Percentiles rank a stretch among this genome's conserved stretches.
These are phyloP conservation scores for Erythrocebus patas DNA, from an alignment of 2,113 vertebrate species.

Conservation along the genomic window DNA sequence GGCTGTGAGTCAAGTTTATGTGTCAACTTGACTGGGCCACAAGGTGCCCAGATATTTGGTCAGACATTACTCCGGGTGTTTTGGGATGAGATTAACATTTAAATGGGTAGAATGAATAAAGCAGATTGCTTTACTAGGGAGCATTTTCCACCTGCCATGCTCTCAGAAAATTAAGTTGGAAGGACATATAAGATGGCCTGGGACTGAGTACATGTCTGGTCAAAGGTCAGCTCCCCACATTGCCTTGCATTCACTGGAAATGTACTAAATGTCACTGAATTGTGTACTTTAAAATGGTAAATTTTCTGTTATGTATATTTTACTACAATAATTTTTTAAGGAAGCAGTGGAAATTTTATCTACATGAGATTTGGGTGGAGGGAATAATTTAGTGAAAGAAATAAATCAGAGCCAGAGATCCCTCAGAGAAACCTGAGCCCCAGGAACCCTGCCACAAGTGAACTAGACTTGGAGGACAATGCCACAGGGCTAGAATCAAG, in stretches of 20 bases:
- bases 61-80: neutral
- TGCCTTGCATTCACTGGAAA: neutral
- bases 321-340: neutral
- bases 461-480: neutral
- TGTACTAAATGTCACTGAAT: neutral
- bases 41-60: neutral
- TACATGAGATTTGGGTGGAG: fast-evolving
- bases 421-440: neutral
- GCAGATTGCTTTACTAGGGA: neutral
- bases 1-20: neutral
- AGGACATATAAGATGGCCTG: neutral
- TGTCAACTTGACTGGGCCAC: neutral
- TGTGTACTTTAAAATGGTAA: neutral
- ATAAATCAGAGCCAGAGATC: neutral
- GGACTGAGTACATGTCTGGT: too few species aligned
- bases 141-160: neutral
- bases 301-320: neutral
- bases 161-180: neutral
- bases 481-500: neutral
- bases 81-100: neutral
- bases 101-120: neutral
- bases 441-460: neutral
- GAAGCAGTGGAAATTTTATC: neutral
- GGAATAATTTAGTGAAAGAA: neutral
- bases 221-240: neutral